Evolutionary conservation across 2,113 vertebrate genomes (phyloP), one percentile per base, ranked within the genome.

Genomic region (Smithornis capensis): DNA sequence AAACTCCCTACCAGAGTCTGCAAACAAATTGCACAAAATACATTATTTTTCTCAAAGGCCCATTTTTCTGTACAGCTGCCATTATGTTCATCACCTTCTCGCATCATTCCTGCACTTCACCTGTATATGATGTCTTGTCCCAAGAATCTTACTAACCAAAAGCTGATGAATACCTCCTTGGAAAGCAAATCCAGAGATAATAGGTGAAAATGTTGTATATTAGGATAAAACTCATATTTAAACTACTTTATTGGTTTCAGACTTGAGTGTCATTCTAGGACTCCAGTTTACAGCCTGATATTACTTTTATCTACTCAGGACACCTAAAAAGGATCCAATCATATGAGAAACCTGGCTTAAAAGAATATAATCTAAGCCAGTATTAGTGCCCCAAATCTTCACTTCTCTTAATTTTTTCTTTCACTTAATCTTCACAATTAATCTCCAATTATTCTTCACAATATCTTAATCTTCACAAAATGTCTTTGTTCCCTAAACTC

Each of bases 141-240:
- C 27, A 70, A n/a, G 57, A 78, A 47, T 17, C 8, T 7, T 35
- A 22, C 11, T 19, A 42, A 53, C 38, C 53, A 50, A 69, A 68
- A 49, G 17, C 13, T 53, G 45, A 33, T 25, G 28, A 49, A 59
- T 59, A 31, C 12, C 10, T 74, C 67, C 49, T 50, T 29, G 64
- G 45, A 83, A 77, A 17, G 5, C 38, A 70, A 22, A 59, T 38
- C 25, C 13, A 62, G 2, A 15, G 10, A 18, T 27, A 52, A 44
- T 7, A 49, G 0, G 0, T 33, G 17, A 14, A 83, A 63, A 14
- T 40, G 2, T 10, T 7, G 24, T 6, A 3, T 40, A 22, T 56
- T 60, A 65, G 13, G 17, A 49, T 23, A 75, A 53, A 14, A 63
- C 62, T 81, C 8, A 15, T 28, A 24, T 65, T 64, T 68, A 67